These are phyloP conservation scores for Pardalotus punctatus DNA, from an alignment of 2,113 vertebrate species.

Conservation along the genomic window DNA sequence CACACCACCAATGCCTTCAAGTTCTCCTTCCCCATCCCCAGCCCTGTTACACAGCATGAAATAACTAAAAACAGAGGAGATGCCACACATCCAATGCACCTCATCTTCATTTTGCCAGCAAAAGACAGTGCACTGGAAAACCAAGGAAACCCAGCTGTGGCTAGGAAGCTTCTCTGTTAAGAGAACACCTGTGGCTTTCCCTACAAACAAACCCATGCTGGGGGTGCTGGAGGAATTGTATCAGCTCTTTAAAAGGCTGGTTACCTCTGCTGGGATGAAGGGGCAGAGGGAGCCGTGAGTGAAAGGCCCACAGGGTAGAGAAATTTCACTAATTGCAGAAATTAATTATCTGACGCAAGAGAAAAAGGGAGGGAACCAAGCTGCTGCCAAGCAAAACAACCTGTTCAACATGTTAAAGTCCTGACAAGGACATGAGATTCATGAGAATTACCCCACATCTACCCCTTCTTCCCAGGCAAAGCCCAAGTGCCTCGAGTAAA, in stretches of 20 bases:
- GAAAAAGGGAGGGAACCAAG: neutral
- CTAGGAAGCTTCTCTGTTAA: neutral
- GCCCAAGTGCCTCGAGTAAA: neutral
- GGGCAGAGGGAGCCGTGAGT: neutral
- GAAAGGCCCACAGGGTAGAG: neutral
- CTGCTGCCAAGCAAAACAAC: neutral
- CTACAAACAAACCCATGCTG: neutral
- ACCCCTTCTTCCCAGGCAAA: neutral
- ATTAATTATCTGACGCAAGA: neutral
- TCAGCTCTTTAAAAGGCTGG: neutral
- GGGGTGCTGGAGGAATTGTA: neutral
- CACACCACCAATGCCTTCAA: neutral
- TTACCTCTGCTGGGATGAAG: neutral
- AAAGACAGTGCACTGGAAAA: neutral
- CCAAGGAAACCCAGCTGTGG: neutral
- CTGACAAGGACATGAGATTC: neutral
- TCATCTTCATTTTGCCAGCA: neutral
- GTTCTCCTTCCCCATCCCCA: neutral
- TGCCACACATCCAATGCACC: neutral
- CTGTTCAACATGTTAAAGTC: neutral
- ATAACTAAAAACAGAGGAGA: neutral
- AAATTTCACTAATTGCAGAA: neutral
- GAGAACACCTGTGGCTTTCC: neutral
- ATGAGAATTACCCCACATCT: neutral
- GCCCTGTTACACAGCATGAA: fast-evolving